Conservation (phyloP, 2,888 invertebrate genomes). For the Calameuta pallipes region DNA sequence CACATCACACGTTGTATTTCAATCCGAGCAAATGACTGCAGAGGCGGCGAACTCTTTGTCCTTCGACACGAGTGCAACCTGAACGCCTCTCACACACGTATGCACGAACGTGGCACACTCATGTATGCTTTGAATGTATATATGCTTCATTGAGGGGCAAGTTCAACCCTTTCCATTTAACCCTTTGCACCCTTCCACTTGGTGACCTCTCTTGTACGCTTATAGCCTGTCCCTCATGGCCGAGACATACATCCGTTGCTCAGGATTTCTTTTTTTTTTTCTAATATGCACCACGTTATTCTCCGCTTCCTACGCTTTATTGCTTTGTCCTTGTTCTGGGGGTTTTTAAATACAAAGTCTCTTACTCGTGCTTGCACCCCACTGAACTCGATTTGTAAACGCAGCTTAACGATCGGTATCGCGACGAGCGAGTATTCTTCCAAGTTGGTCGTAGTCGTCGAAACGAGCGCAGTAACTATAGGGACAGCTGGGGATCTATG, state of each 20-base stretch:
- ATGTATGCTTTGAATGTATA: background rate
- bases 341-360: background rate
- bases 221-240: background rate
- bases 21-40: slow-evolving; percentile 35
- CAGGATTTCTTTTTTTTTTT: background rate
- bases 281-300: background rate
- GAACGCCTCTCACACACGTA: background rate
- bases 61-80: slow-evolving; percentile 4
- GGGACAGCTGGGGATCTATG: background rate
- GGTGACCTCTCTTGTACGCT: background rate
- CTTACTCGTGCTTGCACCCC: background rate
- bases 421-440: background rate
- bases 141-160: background rate
- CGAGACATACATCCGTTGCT: background rate
- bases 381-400: background rate
- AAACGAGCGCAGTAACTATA: background rate
- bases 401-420: background rate
- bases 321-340: background rate
- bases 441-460: background rate
- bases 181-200: background rate
- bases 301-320: background rate
- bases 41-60: slow-evolving; percentile 23
- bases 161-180: background rate
- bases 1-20: slow-evolving; percentile 25
- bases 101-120: background rate